A percentile compares a stretch with the other conserved stretches of the same genome.
Conservation (phyloP, 2,888 invertebrate species). For the Nyleta sp. region DNA sequence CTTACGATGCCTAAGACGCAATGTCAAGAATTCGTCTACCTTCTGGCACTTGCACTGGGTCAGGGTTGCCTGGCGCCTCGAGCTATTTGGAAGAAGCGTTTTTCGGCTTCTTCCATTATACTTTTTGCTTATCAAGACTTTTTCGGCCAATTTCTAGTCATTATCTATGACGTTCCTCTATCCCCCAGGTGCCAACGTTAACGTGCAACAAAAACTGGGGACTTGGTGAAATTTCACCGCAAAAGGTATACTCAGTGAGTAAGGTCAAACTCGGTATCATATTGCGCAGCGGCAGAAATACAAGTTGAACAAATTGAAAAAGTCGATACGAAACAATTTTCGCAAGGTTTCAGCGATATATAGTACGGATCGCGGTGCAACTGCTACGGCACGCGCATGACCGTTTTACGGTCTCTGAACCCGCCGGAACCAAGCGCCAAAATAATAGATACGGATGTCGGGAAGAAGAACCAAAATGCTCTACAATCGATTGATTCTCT, state of each 20-base stretch:
- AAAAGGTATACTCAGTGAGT: too few species aligned
- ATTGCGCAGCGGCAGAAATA: neutral
- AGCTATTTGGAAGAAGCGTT: constrained; percentile 19
- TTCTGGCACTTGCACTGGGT: constrained; percentile 7
- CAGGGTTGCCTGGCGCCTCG: constrained; percentile 30
- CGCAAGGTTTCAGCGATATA: constrained; percentile 16
- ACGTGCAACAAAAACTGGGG: too few species aligned
- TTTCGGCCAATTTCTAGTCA: neutral
- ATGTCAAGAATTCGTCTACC: constrained; percentile 15
- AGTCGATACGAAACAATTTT: constrained; percentile 45
- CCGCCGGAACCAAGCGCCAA: constrained; percentile 47
- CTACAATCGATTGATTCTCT: constrained; percentile 47
- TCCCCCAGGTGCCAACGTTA: too few species aligned
- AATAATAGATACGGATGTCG: constrained; percentile 44
- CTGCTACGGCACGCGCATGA: constrained; percentile 49
- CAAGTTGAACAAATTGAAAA: constrained; percentile 41
- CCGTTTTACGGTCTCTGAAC: constrained; percentile 54
- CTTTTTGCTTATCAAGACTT: neutral
- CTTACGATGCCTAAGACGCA: neutral
- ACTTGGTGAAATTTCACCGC: too few species aligned
- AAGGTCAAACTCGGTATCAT: neutral
- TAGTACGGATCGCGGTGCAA: too few species aligned
- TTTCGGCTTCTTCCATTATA: neutral
- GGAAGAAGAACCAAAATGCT: constrained; percentile 21
- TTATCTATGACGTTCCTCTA: neutral